Percentiles rank a stretch among this genome's conserved stretches.
phyloP scores from a whole-genome alignment of 2,797 vertebrate species.

The Cossypha niveicapilla region DNA sequence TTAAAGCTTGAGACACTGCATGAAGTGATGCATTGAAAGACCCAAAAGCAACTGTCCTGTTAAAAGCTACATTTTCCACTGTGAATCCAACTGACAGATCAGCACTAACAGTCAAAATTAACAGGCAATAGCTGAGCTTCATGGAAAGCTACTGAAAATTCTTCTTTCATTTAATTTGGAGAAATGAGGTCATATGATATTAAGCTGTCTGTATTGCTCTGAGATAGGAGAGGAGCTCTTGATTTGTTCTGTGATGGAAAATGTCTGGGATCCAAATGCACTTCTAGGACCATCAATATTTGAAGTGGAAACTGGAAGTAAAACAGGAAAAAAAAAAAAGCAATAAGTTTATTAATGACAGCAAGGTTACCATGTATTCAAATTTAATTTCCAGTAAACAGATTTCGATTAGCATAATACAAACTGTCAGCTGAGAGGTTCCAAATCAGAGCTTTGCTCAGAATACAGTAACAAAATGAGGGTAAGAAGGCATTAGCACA shows the following conservation, averaged over 20 bases:
- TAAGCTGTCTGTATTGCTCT: background rate
- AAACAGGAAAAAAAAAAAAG: conserved; percentile 30
- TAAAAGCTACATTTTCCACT: conserved; percentile 66
- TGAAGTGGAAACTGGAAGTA: conserved; percentile 22
- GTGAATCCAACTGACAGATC: conserved; percentile 54
- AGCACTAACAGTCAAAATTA: conserved; percentile 61
- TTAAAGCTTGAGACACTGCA: conserved; percentile 37
- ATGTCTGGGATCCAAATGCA: conserved; percentile 30
- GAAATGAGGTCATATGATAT: conserved; percentile 11
- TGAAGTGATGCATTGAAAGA: conserved; percentile 62
- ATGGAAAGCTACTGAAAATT: conserved; percentile 66
- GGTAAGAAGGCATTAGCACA: conserved; percentile 24
- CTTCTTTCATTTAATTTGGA: conserved; percentile 52
- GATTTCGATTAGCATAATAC: background rate
- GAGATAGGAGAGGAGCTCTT: conserved; percentile 16
- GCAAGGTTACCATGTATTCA: background rate
- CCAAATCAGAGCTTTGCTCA: conserved; percentile 15
- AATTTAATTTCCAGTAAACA: conserved; percentile 28
- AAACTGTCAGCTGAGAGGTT: conserved; percentile 10
- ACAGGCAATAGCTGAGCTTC: conserved; percentile 72
- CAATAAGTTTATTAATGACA: conserved; percentile 22
- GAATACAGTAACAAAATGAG: background rate
- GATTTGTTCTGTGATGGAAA: conserved; percentile 14
- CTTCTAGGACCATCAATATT: conserved; percentile 36
- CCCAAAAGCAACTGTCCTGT: conserved; percentile 15